phyloP scores from a whole-genome alignment of 1,140 invertebrate genomes.

The Pogonognathellus flavescens region DNA sequence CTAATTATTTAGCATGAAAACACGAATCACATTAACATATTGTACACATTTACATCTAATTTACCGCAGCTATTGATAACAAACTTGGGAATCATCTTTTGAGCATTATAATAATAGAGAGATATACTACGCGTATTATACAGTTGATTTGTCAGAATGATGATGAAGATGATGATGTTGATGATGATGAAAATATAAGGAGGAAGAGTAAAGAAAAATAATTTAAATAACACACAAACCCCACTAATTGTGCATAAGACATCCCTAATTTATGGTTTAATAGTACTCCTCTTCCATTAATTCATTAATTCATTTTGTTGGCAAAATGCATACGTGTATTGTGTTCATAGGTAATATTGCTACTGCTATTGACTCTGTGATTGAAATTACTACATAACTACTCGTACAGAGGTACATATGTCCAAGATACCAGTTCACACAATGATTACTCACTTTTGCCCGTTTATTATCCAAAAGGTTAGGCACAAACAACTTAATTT shows the following conservation, averaged over 20 bases:
- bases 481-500: slow-evolving; percentile 5
- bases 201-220: neutral
- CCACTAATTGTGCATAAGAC: neutral
- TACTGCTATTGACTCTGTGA: neutral
- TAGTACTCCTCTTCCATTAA: slow-evolving; percentile 34
- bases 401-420: too few species aligned
- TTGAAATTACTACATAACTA: neutral
- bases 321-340: too few species aligned
- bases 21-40: too few species aligned
- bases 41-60: too few species aligned
- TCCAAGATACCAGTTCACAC: neutral
- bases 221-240: neutral
- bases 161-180: neutral
- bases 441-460: neutral
- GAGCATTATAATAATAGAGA: neutral
- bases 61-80: too few species aligned
- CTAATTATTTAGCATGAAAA: too few species aligned
- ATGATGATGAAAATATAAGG: neutral
- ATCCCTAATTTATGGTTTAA: slow-evolving; percentile 30
- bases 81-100: too few species aligned
- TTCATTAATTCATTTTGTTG: slow-evolving; percentile 23
- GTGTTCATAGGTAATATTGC: neutral
- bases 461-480: neutral
- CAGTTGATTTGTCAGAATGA: neutral
- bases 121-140: neutral